These are phyloP conservation scores for Drosophila koepferae DNA, from an alignment of 2,888 invertebrate species.

Conservation along the genomic window DNA sequence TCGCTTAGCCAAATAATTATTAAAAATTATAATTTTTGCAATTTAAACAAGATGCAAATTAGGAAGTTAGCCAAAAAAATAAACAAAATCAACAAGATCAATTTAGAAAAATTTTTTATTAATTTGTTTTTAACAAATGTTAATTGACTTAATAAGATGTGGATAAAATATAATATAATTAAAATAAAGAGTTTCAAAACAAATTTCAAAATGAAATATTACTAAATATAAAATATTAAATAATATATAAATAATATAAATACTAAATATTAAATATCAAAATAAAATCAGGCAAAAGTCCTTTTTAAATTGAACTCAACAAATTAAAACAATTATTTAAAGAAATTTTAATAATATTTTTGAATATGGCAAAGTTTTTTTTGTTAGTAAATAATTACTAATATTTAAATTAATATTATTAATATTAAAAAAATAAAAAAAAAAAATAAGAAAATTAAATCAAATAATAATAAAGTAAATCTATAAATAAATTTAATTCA, in stretches of 20 bases:
- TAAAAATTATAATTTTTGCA: slow-evolving; percentile 34
- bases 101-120: not conserved
- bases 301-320: too few species aligned
- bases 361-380: too few species aligned
- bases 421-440: too few species aligned
- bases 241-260: too few species aligned
- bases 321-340: too few species aligned
- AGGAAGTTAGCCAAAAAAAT: not conserved
- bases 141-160: not conserved
- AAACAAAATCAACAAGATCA: not conserved
- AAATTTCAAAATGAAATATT: not conserved
- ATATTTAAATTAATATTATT: too few species aligned
- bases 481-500: not conserved
- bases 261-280: too few species aligned
- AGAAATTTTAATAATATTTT: too few species aligned
- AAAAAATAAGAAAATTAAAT: too few species aligned
- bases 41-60: slow-evolving; percentile 35
- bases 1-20: slow-evolving; percentile 37
- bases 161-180: not conserved
- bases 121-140: not conserved
- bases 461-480: not conserved
- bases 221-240: not conserved
- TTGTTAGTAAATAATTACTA: too few species aligned
- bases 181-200: not conserved
- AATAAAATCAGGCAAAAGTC: too few species aligned